A percentile compares a stretch with the other conserved stretches of the same genome.
Conservation (phyloP, 1,140 invertebrate species). For the Vanessa tameamea region DNA sequence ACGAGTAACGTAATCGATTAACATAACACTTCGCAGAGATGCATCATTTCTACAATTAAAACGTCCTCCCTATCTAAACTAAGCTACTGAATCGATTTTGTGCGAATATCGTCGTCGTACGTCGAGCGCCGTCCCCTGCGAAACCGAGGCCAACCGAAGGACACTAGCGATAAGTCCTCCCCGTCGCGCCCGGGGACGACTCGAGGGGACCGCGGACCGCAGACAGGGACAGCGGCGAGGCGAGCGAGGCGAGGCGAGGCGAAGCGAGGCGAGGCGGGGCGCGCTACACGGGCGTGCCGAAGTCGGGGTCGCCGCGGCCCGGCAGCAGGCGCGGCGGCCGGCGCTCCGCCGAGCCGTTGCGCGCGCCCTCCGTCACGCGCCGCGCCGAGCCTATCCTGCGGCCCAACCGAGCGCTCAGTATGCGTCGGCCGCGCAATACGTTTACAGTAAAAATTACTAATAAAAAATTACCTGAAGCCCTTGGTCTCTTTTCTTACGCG, state of each 20-base stretch:
- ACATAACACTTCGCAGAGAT: not conserved
- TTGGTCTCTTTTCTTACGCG: conserved; percentile 48
- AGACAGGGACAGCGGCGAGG: too few species aligned
- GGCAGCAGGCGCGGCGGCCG: conserved; percentile 58
- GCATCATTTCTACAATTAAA: not conserved
- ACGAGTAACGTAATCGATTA: not conserved
- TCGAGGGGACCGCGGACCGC: not conserved
- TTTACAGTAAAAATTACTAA: too few species aligned
- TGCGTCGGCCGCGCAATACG: too few species aligned
- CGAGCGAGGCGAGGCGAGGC: not conserved
- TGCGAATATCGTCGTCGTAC: not conserved
- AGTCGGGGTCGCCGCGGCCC: conserved; percentile 82
- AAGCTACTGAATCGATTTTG: conserved; percentile 4
- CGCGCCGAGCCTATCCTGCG: conserved; percentile 69
- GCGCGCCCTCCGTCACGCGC: conserved; percentile 51
- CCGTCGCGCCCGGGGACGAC: not conserved
- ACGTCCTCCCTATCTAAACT: conserved; percentile 2
- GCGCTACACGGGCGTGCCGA: conserved; percentile 82
- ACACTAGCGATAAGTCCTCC: not conserved
- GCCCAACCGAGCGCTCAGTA: not conserved
- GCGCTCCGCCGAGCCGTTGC: conserved; percentile 39
- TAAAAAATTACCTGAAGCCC: conserved; percentile 46
- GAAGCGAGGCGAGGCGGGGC: not conserved
- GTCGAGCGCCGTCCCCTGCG: not conserved
- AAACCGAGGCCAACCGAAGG: not conserved